A percentile compares a stretch with the other conserved stretches of the same genome.
These are phyloP conservation scores for Cyclargus thomasi DNA, from an alignment of 1,140 invertebrate genomes.

Conservation along the genomic window DNA sequence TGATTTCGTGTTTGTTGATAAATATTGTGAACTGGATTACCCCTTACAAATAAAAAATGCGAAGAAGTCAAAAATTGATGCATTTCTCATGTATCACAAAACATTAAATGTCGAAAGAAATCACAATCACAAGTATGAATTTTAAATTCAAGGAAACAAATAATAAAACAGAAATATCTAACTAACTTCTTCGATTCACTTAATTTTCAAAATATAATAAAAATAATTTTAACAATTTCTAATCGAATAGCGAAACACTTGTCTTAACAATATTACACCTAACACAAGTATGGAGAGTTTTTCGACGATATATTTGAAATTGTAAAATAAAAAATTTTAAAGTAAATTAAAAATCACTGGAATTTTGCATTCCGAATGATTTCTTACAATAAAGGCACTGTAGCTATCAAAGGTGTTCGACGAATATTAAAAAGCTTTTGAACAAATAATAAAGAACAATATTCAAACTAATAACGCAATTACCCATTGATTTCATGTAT, in stretches of 20 bases:
- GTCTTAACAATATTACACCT: conserved; percentile 57
- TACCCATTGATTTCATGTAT: not conserved
- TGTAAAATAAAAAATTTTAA: not conserved
- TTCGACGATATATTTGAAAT: not conserved
- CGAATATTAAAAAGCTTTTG: not conserved
- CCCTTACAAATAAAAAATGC: conserved; percentile 40
- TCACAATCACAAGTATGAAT: conserved; percentile 75
- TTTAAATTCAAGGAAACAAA: conserved; percentile 69
- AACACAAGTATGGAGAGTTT: conserved; percentile 25
- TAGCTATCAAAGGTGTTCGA: conserved; percentile 5
- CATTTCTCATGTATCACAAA: conserved; percentile 72
- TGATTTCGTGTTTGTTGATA: conserved; percentile 27
- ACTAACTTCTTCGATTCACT: conserved; percentile 31
- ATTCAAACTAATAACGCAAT: not conserved
- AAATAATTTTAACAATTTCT: conserved; percentile 66
- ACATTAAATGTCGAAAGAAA: conserved; percentile 75
- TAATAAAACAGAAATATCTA: conserved; percentile 61
- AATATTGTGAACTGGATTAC: conserved; percentile 31
- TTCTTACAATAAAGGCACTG: conserved; percentile 1
- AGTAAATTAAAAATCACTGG: not conserved
- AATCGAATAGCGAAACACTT: conserved; percentile 58
- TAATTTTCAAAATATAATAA: conserved; percentile 53
- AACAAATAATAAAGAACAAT: not conserved
- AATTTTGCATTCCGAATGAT: not conserved
- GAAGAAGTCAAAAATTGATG: conserved; percentile 57